Base-by-base conservation (phyloP, 2,888 invertebrate species). In the Lydus trimaculatus region DNA sequence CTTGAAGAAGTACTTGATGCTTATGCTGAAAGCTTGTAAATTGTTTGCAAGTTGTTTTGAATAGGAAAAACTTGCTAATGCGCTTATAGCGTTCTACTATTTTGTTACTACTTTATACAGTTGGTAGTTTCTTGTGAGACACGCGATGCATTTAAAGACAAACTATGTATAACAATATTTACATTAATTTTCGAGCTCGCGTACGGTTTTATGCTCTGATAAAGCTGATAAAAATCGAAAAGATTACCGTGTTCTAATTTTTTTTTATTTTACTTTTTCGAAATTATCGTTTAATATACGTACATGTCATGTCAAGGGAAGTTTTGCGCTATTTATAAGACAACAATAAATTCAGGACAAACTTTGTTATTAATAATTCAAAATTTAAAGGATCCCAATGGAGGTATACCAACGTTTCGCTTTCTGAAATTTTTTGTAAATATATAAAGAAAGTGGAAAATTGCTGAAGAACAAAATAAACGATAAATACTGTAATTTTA, bases 221-320 rank as follows among this genome's bases (percentile, higher is more conserved):
- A 28, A 56, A 56, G 15, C 23, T 7, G 56, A 56, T 56, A 28
- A 28, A 11, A n/a, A 56, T 56, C 56, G 25, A 28, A 15, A 6
- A 56, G 56, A 56, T 56, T 56, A 56, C 13, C 25, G 56, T 23
- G 28, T 28, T 56, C 56, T 56, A 56, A 28, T 25, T 56, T 56
- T 56, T 15, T 4, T 23, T 25, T 23, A 0, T 23, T 52, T n/a
- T n/a, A n/a, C n/a, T 43, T 8, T 43, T n/a, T n/a, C n/a, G n/a
- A n/a, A n/a, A n/a, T n/a, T n/a, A n/a, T n/a, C n/a, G n/a, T n/a
- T n/a, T n/a, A n/a, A n/a, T n/a, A n/a, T n/a, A n/a, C n/a, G n/a
- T 43, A 13, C 7, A 17, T 17, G 5, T 43, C 1, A 6, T 9
- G 8, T 33, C 7, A 5, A 33, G 33, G 7, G 7, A 33, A 33